These are phyloP conservation scores for Hepsetus odoe DNA, from an alignment of 2,113 vertebrate genomes.

Conservation along the genomic window DNA sequence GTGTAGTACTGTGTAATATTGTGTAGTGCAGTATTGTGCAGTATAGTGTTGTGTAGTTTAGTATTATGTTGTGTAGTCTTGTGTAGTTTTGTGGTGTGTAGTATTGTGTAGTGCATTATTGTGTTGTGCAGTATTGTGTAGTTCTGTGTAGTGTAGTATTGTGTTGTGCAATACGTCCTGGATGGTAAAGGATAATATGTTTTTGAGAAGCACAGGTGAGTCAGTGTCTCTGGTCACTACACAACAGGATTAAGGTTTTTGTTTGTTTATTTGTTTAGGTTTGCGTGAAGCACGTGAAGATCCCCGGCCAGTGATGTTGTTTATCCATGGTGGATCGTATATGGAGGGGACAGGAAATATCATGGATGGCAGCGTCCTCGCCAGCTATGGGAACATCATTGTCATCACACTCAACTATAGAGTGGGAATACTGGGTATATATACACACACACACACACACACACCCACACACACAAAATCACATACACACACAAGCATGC, in stretches of 20 bases:
- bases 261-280: conserved; percentile 73
- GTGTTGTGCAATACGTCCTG: background rate
- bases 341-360: conserved; percentile 99
- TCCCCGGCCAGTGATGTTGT: conserved; percentile 95
- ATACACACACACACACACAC: background rate
- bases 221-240: too few species aligned
- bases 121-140: too few species aligned
- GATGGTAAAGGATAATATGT: background rate
- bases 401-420: conserved; percentile 98
- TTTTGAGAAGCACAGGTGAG: background rate
- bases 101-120: too few species aligned
- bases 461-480: conserved; percentile 2
- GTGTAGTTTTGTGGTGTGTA: too few species aligned
- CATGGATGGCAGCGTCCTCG: conserved; percentile 95
- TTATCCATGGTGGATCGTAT: conserved; percentile 96
- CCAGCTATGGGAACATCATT: conserved; percentile 96
- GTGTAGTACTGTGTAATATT: background rate
- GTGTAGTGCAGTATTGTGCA: background rate
- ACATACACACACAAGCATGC: background rate
- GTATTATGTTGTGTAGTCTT: too few species aligned
- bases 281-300: conserved; percentile 88
- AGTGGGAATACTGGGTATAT: conserved; percentile 92
- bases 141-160: background rate
- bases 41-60: background rate
- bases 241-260: background rate